Evolutionary conservation across 2,797 vertebrate species (phyloP).

Genomic region (Sarcophilus harrisii): DNA sequence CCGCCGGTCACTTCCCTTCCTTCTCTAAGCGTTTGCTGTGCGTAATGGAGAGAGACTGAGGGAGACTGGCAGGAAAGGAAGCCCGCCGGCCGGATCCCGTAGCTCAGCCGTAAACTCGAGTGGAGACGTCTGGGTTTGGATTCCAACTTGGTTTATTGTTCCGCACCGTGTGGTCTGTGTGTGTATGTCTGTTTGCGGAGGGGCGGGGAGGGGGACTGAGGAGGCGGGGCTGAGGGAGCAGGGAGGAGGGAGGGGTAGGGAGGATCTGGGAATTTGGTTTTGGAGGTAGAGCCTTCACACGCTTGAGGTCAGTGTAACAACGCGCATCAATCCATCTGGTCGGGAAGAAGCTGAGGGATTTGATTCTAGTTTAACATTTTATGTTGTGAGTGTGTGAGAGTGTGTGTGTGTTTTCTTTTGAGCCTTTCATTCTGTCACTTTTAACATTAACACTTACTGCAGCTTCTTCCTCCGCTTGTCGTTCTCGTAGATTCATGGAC

Average conservation of each 20-base stretch:
- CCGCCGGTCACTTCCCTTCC: not conserved
- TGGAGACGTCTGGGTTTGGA: constrained; percentile 54
- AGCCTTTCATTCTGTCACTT: not conserved
- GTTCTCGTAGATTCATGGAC: not conserved
- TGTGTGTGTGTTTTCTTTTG: not conserved
- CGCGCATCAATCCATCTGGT: not conserved
- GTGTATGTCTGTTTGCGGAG: constrained; percentile 64
- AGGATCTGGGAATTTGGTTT: not conserved
- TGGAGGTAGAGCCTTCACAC: not conserved
- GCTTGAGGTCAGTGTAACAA: not conserved
- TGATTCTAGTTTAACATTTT: not conserved
- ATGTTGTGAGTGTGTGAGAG: not conserved
- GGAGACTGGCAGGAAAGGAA: not conserved
- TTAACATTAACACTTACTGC: not conserved
- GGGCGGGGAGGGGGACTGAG: constrained; percentile 45
- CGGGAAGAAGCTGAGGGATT: not conserved
- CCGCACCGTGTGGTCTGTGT: constrained; percentile 41
- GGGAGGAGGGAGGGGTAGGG: fast-evolving
- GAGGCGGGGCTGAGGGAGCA: not conserved
- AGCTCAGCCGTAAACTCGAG: constrained; percentile 51
- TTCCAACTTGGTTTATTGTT: constrained; percentile 70
- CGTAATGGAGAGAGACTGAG: not conserved
- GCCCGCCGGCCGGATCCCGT: constrained; percentile 22
- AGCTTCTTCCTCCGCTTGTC: not conserved
- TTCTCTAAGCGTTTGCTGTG: not conserved